Conservation (phyloP, 2,888 invertebrate genomes). For the Hypomecis punctinalis region DNA sequence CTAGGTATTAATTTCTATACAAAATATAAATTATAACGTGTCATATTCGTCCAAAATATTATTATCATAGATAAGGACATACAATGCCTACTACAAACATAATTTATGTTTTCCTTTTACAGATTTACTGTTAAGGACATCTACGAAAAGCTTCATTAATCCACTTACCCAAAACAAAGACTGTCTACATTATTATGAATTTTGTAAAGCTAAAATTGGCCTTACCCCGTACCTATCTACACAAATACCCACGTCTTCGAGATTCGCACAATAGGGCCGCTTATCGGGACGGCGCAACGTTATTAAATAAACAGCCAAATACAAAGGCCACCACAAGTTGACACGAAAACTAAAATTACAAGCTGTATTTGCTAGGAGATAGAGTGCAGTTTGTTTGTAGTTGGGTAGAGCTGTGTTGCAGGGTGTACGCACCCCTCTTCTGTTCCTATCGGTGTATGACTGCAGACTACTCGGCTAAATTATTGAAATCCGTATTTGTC, state of each 20-base stretch:
- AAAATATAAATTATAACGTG: too few species aligned
- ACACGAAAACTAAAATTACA: conserved; percentile 8
- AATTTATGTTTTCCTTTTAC: neutral
- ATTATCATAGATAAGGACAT: too few species aligned
- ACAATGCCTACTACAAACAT: too few species aligned
- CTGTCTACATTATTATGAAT: conserved; percentile 31
- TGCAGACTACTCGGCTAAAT: conserved; percentile 57
- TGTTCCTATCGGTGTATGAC: conserved; percentile 58
- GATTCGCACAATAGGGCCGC: conserved; percentile 67
- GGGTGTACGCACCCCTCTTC: conserved; percentile 53
- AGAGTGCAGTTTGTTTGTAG: conserved; percentile 20
- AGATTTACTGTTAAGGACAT: neutral
- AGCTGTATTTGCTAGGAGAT: conserved; percentile 15
- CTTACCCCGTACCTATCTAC: conserved; percentile 42
- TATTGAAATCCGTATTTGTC: conserved; percentile 63
- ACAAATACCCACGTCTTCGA: conserved; percentile 46
- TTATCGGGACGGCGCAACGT: conserved; percentile 74
- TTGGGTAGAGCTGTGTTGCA: conserved; percentile 11
- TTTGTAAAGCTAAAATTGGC: conserved; percentile 36
- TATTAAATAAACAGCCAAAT: conserved; percentile 77
- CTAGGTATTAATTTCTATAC: too few species aligned
- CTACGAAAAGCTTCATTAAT: conserved; percentile 24
- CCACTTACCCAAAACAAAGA: conserved; percentile 30
- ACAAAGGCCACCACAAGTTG: conserved; percentile 35
- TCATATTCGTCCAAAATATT: too few species aligned